Percentiles rank a stretch among this genome's conserved stretches.
Conservation (phyloP, 2,888 invertebrate species). For the Conops quadrifasciatus region DNA sequence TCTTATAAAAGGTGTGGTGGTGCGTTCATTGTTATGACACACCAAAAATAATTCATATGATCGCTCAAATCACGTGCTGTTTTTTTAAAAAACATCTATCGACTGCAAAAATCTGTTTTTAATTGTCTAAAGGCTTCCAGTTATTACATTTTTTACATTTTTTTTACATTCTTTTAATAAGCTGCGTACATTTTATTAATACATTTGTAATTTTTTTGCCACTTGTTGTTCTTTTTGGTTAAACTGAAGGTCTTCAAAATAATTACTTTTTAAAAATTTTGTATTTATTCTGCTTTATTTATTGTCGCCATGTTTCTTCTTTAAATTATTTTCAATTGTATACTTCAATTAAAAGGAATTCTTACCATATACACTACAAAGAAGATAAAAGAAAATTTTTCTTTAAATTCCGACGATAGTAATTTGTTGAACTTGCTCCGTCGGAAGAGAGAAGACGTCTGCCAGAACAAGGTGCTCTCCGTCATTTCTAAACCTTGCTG, state of each 20-base stretch:
- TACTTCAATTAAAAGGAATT: conserved; percentile 17
- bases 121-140: neutral
- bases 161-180: neutral
- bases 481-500: neutral
- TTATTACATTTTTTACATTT: neutral
- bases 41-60: conserved; percentile 14
- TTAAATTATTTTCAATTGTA: neutral
- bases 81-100: conserved; percentile 7
- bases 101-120: neutral
- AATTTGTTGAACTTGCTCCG: conserved; percentile 57
- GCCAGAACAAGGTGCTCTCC: conserved; percentile 39
- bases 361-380: conserved; percentile 42
- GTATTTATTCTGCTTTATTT: too few relatives aligned
- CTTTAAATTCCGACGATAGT: conserved; percentile 40
- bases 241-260: neutral
- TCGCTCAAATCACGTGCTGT: conserved; percentile 28
- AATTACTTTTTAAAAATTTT: neutral
- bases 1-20: neutral
- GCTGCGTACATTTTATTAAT: neutral
- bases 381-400: conserved; percentile 21
- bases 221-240: neutral
- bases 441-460: conserved; percentile 56
- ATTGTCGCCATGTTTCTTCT: neutral
- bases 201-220: neutral
- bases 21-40: conserved; percentile 25